Base-by-base conservation (phyloP, 2,113 vertebrate species). In the Hippopotamus amphibius region DNA sequence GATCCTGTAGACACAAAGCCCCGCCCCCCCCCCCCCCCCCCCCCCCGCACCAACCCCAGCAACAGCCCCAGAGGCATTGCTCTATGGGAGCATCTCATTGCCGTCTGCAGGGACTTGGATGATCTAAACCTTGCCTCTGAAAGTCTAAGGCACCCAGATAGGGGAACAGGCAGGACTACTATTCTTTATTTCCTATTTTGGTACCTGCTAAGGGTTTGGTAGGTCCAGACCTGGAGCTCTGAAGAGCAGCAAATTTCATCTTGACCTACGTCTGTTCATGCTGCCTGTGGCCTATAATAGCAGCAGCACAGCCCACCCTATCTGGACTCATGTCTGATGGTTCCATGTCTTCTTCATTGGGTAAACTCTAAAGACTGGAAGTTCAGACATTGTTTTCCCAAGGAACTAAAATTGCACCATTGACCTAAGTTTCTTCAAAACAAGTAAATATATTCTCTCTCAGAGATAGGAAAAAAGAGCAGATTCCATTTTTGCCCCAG, bases 331-430 rank as follows among this genome's bases (percentile, higher is more conserved):
- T 80, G 48, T 11, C 65, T 43, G 7, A 83, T 48, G 57, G n/a
- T 59, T 90, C 37, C 12, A 59, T 37, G 21, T 71, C 41, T 94
- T 94, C 59, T 90, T 61, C 81, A 83, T 3, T 91, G 28, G 41
- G 10, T n/a, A 93, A 82, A 79, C 53, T 93, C n/a, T 83, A 46
- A 93, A 87, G 80, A 79, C 53, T 71, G 28, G 37, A 82, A 88
- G 43, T 74, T 93, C 55, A 88, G 17, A 71, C 41, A 76, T 88
- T 50, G 11, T 82, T 95, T 95, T 37, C 59, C 57, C 48, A 74
- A 79, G 5, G 16, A 37, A 33, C 16, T 87, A 71, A 90, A 96
- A 85, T 69, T 84, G 66, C n/a, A 90, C 22, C 37, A 90, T 21
- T 48, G n/a, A 11, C 66, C 30, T 88, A 46, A 33, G 33, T 76